Evolutionary conservation across 2,113 vertebrate genomes (phyloP).

Genomic region (Larimichthys polyactis): DNA sequence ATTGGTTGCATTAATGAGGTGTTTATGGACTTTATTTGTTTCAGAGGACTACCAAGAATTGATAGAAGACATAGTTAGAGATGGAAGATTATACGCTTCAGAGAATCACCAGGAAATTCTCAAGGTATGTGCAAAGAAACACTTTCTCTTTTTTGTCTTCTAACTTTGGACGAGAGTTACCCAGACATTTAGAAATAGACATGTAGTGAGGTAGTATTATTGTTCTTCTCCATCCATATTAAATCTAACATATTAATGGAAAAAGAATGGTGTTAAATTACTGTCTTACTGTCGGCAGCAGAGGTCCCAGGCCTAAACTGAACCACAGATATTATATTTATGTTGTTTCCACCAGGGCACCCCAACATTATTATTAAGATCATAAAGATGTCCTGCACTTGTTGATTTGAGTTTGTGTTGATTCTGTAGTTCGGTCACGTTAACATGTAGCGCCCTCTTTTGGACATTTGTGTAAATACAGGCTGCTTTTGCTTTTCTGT

Average conservation of each 20-base stretch:
- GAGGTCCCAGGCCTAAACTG: background rate
- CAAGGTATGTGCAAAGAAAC: slow-evolving; percentile 83
- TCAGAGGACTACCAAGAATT: slow-evolving; percentile 98
- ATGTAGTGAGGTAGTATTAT: too few relatives aligned
- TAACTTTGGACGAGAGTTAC: background rate
- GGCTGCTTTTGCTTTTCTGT: slow-evolving; percentile 28
- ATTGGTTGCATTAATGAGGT: slow-evolving; percentile 4
- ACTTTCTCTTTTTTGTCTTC: too few relatives aligned
- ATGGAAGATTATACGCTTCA: slow-evolving; percentile 96
- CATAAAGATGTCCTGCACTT: background rate
- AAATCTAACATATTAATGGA: background rate
- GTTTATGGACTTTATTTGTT: slow-evolving; percentile 55
- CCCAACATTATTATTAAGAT: background rate
- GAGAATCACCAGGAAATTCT: slow-evolving; percentile 99
- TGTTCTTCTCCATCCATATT: background rate
- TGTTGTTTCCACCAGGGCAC: background rate
- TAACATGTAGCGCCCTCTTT: slow-evolving; percentile 58
- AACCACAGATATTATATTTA: background rate
- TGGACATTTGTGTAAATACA: slow-evolving; percentile 53
- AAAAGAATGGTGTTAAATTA: too few relatives aligned
- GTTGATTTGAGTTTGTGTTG: background rate
- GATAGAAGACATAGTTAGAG: slow-evolving; percentile 98
- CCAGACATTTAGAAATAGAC: background rate
- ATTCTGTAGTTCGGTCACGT: slow-evolving; percentile 12
- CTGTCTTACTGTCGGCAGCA: background rate